Evolutionary conservation across 2,113 vertebrate species (phyloP).

Genomic region (Neolamprologus tretocephalus): DNA sequence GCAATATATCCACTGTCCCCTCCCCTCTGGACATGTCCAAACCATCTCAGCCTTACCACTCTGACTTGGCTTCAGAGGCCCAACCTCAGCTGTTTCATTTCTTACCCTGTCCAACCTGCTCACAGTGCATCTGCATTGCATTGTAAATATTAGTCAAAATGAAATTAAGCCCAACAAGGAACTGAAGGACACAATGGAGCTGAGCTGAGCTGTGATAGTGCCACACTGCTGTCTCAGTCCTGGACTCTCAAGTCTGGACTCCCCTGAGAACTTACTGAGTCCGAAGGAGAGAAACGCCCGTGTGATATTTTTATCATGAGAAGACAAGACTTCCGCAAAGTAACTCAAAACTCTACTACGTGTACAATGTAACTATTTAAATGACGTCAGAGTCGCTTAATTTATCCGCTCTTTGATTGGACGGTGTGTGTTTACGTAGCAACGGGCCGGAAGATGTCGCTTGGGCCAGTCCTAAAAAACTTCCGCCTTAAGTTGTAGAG

Average conservation of each 20-base stretch:
- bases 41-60: neutral
- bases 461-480: constrained; percentile 62
- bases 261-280: neutral
- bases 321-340: neutral
- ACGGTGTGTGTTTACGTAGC: constrained; percentile 18
- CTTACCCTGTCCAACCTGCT: neutral
- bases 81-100: neutral
- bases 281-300: neutral
- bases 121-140: neutral
- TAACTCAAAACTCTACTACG: neutral
- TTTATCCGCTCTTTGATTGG: constrained; percentile 30
- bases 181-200: neutral
- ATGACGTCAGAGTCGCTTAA: neutral
- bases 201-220: neutral
- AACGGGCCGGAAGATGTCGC: constrained; percentile 63
- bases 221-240: neutral
- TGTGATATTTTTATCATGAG: neutral
- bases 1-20: neutral
- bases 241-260: neutral
- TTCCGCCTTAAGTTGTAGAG: constrained; percentile 72
- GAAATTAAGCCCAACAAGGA: neutral
- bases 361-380: neutral
- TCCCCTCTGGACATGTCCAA: neutral
- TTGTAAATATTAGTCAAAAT: neutral
- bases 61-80: neutral